phyloP scores from a whole-genome alignment of 2,888 invertebrate species.

The Octonoba sinensis region DNA sequence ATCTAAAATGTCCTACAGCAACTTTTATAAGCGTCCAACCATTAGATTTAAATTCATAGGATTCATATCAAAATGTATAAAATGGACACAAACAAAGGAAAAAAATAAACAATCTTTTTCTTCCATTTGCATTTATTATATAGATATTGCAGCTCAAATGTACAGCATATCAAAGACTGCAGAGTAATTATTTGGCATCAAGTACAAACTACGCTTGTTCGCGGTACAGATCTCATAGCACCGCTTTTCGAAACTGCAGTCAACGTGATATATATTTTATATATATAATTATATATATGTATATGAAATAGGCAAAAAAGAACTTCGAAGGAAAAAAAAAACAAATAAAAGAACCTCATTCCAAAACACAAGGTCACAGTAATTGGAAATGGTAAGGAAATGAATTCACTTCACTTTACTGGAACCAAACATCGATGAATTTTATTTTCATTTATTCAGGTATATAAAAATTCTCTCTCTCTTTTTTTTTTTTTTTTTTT shows the following conservation, averaged over 20 bases:
- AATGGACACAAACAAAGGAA: no score
- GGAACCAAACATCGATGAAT: no score
- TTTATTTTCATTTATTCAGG: no score
- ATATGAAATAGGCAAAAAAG: constrained; percentile 26
- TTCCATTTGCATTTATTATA: constrained; percentile 59
- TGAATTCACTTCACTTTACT: no score
- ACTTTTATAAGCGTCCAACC: no score
- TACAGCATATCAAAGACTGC: constrained; percentile 59
- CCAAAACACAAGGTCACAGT: constrained; percentile 33
- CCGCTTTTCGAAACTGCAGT: constrained; percentile 39
- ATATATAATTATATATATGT: no score
- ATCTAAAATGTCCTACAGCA: no score
- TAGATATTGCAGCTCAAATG: constrained; percentile 61
- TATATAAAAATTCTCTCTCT: no score
- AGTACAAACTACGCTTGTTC: constrained; percentile 40
- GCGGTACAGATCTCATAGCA: constrained; percentile 23
- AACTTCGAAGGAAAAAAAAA: constrained; percentile 14
- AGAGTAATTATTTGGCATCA: constrained; percentile 47
- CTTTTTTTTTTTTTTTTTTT: no score
- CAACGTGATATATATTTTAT: constrained; percentile 26
- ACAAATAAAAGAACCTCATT: constrained; percentile 56
- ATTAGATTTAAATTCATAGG: no score
- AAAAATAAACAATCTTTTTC: not conserved
- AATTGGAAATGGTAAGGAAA: constrained; percentile 5
- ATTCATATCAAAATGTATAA: no score